These are phyloP conservation scores for Sialis fuliginosa DNA, from an alignment of 2,888 invertebrate genomes.

Conservation along the genomic window DNA sequence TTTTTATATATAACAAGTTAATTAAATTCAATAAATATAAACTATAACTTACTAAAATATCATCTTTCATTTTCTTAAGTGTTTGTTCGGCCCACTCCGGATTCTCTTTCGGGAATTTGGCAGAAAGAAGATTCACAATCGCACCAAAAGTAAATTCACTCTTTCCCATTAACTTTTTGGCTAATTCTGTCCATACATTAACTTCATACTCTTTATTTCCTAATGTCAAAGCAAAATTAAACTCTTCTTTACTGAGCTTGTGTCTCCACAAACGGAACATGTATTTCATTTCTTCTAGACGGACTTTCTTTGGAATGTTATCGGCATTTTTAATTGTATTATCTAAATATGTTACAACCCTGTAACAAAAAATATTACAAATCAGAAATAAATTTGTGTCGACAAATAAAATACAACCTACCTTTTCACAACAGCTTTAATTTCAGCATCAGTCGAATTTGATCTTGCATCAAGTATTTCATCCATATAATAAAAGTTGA, in stretches of 20 bases:
- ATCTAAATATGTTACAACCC: constrained; percentile 24
- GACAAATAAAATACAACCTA: constrained; percentile 14
- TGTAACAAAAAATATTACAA: constrained; percentile 12
- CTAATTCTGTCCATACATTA: constrained; percentile 33
- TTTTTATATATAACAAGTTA: too few relatives aligned
- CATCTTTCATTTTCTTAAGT: constrained; percentile 36
- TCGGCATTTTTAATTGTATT: constrained; percentile 14
- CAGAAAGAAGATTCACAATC: constrained; percentile 45
- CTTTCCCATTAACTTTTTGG: constrained; percentile 39
- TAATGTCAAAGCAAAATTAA: constrained; percentile 41
- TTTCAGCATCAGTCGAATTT: constrained; percentile 50
- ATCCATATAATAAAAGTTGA: constrained; percentile 63
- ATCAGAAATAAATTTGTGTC: not conserved
- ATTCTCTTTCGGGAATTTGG: constrained; percentile 44
- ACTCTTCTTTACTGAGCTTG: constrained; percentile 52
- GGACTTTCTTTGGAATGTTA: constrained; percentile 13
- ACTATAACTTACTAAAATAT: constrained; percentile 34
- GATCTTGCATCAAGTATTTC: constrained; percentile 53
- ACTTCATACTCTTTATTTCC: constrained; percentile 40
- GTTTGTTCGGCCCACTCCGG: constrained; percentile 41
- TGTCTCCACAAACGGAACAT: constrained; percentile 54
- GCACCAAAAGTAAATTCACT: constrained; percentile 50
- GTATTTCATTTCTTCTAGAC: constrained; percentile 29
- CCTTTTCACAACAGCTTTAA: constrained; percentile 42
- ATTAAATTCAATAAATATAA: constrained; percentile 3